Conservation (phyloP, 2,888 invertebrate species). For the Cistogaster globosa region DNA sequence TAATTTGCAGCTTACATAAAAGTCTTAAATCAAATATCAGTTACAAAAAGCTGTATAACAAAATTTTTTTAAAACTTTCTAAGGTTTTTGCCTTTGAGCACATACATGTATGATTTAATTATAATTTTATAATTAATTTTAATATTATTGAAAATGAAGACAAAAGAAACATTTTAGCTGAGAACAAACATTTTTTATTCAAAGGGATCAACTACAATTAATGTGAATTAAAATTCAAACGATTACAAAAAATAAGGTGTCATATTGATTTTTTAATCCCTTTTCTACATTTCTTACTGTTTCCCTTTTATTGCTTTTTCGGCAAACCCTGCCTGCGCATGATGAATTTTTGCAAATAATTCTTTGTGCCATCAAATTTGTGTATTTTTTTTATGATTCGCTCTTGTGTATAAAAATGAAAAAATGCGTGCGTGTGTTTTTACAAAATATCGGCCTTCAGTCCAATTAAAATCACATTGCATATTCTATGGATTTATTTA, state of each 20-base stretch:
- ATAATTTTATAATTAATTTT: background rate
- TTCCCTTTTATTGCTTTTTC: background rate
- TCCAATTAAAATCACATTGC: conserved; percentile 65
- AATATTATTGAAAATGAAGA: background rate
- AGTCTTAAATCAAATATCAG: too few relatives aligned
- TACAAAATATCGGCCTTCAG: conserved; percentile 61
- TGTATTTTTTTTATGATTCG: conserved; percentile 10
- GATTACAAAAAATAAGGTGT: too few relatives aligned
- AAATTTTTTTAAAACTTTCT: too few relatives aligned
- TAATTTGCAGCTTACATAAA: too few relatives aligned
- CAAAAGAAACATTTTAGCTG: too few relatives aligned
- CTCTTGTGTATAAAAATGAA: conserved; percentile 1
- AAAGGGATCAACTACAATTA: too few relatives aligned
- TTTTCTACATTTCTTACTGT: background rate
- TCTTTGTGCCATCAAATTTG: conserved; percentile 43
- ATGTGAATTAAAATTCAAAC: too few relatives aligned
- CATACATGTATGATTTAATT: too few relatives aligned
- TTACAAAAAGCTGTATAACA: too few relatives aligned
- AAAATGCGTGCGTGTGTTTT: background rate
- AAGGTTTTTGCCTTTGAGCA: too few relatives aligned
- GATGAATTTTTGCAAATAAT: conserved; percentile 39
- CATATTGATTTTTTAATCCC: background rate
- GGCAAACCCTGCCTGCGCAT: conserved; percentile 23
- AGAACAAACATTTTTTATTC: too few relatives aligned
- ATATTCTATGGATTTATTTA: conserved; percentile 60